phyloP scores from a whole-genome alignment of 64 coral and sea anemone species.

The Porites australiensis region DNA sequence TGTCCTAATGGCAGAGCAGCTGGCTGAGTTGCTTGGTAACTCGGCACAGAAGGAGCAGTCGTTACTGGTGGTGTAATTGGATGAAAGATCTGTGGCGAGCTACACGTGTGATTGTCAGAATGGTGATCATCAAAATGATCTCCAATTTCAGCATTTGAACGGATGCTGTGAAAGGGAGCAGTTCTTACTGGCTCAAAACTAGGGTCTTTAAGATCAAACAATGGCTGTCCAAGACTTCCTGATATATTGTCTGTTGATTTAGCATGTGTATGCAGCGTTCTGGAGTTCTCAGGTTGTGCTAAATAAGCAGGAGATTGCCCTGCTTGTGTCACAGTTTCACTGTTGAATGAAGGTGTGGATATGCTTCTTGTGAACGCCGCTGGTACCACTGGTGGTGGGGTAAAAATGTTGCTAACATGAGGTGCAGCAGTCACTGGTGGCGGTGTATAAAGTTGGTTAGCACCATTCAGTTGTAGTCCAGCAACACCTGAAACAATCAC shows the following conservation, averaged over 20 bases:
- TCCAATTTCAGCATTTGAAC: constrained; percentile 86
- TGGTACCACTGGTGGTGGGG: constrained; percentile 6
- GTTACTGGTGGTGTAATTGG: constrained; percentile 46
- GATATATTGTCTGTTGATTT: constrained; percentile 21
- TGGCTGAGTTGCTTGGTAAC: constrained; percentile 13
- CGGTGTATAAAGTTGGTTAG: constrained; percentile 17
- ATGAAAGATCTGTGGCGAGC: constrained; percentile 70
- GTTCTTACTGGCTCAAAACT: constrained; percentile 86
- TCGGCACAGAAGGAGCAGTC: constrained; percentile 7
- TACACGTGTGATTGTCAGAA: background rate
- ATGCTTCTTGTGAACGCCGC: background rate
- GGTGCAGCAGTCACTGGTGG: constrained; percentile 23
- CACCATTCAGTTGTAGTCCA: constrained; percentile 30
- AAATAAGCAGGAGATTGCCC: background rate
- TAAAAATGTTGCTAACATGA: background rate
- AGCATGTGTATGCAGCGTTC: background rate
- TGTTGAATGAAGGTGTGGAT: constrained; percentile 39
- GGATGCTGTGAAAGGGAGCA: constrained; percentile 66
- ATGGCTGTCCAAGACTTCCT: constrained; percentile 82
- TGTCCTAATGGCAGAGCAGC: constrained; percentile 3
- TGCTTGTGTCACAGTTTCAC: background rate
- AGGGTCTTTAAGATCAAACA: constrained; percentile 85
- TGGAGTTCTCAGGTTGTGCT: background rate
- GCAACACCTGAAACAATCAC: background rate
- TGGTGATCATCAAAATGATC: constrained; percentile 76